Percentiles rank a stretch among this genome's conserved stretches.
These are phyloP conservation scores for Temnothorax nylanderi DNA, from an alignment of 1,140 invertebrate genomes.

Conservation along the genomic window DNA sequence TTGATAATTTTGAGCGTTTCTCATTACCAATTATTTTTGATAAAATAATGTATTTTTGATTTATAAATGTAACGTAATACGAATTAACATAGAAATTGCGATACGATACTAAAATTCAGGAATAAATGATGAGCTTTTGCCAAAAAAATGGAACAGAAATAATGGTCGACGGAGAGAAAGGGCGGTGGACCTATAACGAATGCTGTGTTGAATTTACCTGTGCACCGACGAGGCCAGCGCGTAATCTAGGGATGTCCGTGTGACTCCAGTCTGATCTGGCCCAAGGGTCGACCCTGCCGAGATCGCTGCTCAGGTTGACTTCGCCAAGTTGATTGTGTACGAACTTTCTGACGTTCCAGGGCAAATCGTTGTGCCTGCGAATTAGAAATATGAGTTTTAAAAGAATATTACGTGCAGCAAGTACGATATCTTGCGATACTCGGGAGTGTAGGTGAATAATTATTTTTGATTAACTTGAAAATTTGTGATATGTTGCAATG, in stretches of 20 bases:
- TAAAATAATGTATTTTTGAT: neutral
- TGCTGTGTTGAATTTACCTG: constrained; percentile 85
- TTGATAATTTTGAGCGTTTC: neutral
- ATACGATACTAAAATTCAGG: neutral
- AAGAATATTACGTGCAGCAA: neutral
- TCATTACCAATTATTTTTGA: neutral
- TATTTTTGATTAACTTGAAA: neutral
- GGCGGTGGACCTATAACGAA: neutral
- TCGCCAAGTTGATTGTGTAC: constrained; percentile 93
- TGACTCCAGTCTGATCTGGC: constrained; percentile 93
- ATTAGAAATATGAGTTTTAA: neutral
- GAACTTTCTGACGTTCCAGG: constrained; percentile 94
- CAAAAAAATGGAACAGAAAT: neutral
- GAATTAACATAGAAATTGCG: neutral
- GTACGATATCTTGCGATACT: neutral
- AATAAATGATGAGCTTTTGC: neutral
- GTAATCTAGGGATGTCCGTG: constrained; percentile 94
- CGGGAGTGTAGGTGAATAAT: neutral
- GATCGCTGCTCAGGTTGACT: constrained; percentile 92
- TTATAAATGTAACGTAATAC: neutral
- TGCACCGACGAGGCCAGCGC: constrained; percentile 92
- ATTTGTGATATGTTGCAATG: neutral
- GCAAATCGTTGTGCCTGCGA: constrained; percentile 94
- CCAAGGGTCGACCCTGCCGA: constrained; percentile 92
- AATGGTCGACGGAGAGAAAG: neutral